These are phyloP conservation scores for Diphyllodes magnificus DNA, from an alignment of 2,113 vertebrate species.

Conservation along the genomic window DNA sequence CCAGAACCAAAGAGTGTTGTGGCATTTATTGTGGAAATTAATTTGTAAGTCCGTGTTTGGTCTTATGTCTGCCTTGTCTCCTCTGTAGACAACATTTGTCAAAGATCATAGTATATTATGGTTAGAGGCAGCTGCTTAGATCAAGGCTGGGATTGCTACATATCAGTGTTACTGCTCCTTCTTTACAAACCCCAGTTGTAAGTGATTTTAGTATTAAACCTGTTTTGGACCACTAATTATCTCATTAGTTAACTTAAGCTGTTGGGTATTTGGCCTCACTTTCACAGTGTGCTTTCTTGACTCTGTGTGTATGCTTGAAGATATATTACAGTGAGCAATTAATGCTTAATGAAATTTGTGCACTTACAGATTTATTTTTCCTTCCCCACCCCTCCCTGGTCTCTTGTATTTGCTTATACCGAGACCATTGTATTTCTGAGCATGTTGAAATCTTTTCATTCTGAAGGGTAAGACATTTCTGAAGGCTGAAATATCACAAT, in stretches of 20 bases:
- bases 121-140: background rate
- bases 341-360: background rate
- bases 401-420: background rate
- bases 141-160: background rate
- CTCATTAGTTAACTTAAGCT: background rate
- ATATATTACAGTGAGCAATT: background rate
- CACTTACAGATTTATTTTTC: background rate
- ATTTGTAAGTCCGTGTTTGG: background rate
- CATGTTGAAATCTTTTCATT: background rate
- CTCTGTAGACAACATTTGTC: background rate
- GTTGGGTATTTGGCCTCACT: background rate
- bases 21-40: background rate
- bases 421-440: background rate
- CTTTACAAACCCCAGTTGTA: background rate
- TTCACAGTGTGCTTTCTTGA: background rate
- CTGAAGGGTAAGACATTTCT: background rate
- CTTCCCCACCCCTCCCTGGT: accelerated
- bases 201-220: background rate
- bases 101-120: background rate
- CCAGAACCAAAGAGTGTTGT: background rate
- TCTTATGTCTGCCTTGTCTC: background rate
- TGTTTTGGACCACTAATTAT: background rate
- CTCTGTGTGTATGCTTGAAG: background rate
- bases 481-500: background rate
- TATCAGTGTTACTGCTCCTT: background rate